Evolutionary conservation across 2,888 invertebrate genomes (phyloP).

Genomic region (Hirtodrosophila trivittata): DNA sequence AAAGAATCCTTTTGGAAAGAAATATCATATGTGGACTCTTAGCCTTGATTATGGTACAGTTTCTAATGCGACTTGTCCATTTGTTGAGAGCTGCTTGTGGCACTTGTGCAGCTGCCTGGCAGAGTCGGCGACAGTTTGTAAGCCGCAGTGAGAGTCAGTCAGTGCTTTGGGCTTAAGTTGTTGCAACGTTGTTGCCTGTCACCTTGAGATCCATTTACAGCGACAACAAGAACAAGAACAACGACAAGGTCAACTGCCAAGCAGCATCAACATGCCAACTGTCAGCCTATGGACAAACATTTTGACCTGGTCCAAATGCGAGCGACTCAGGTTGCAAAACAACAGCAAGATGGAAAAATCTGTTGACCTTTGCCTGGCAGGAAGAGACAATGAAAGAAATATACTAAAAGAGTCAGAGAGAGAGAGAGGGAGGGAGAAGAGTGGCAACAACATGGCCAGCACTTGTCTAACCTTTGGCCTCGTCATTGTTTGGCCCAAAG

Average conservation of each 20-base stretch:
- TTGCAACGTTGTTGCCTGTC: constrained; percentile 32
- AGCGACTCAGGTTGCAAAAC: constrained; percentile 28
- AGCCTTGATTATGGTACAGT: constrained; percentile 19
- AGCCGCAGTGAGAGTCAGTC: constrained; percentile 17
- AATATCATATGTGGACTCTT: not conserved
- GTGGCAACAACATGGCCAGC: constrained; percentile 46
- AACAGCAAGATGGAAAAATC: constrained; percentile 31
- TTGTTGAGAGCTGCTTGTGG: constrained; percentile 20
- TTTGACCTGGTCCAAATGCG: constrained; percentile 47
- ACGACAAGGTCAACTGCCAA: constrained; percentile 46
- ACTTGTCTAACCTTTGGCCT: constrained; percentile 76
- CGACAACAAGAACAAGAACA: constrained; percentile 15
- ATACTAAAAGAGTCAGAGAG: not conserved
- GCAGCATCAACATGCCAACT: constrained; percentile 40
- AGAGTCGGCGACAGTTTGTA: constrained; percentile 40
- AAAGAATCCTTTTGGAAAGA: not conserved
- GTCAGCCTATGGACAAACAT: constrained; percentile 51
- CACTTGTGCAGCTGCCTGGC: constrained; percentile 16
- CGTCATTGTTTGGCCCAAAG: constrained; percentile 73
- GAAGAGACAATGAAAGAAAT: not conserved
- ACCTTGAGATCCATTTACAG: constrained; percentile 47
- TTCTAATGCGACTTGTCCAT: constrained; percentile 23
- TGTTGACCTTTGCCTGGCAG: constrained; percentile 51
- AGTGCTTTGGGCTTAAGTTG: constrained; percentile 49
- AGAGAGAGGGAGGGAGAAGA: not conserved